A percentile compares a stretch with the other conserved stretches of the same genome.
phyloP scores from a whole-genome alignment of 2,888 invertebrate genomes.

The Neuroscelio doddi region DNA sequence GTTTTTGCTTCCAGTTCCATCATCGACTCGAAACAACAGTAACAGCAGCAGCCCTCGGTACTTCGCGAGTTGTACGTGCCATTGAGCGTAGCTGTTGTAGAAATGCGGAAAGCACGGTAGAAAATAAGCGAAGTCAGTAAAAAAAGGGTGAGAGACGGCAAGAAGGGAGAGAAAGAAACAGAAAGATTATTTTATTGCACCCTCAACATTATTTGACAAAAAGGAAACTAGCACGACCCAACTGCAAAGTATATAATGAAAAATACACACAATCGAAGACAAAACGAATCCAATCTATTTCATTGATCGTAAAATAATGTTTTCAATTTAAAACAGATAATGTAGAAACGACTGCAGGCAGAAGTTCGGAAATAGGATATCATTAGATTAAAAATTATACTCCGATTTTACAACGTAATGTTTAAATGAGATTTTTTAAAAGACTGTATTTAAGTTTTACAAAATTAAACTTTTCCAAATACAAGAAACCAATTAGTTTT shows the following conservation, averaged over 20 bases:
- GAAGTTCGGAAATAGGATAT: too few species aligned
- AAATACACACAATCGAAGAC: slow-evolving; percentile 3
- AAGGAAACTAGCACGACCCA: background rate
- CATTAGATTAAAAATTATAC: too few species aligned
- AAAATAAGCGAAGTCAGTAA: slow-evolving; percentile 24
- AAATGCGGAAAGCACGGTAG: slow-evolving; percentile 31
- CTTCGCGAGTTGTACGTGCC: slow-evolving; percentile 36
- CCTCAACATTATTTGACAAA: slow-evolving; percentile 26
- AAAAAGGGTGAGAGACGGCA: slow-evolving; percentile 45
- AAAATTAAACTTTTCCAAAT: too few species aligned
- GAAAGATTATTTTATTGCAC: slow-evolving; percentile 31
- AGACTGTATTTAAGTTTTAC: too few species aligned
- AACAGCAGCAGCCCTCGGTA: slow-evolving; percentile 24
- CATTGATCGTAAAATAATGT: too few species aligned
- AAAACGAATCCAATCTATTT: too few species aligned
- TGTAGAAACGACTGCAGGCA: too few species aligned
- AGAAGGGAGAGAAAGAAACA: slow-evolving; percentile 12
- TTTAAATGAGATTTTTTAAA: too few species aligned
- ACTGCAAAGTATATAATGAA: background rate
- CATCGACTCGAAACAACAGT: slow-evolving; percentile 45
- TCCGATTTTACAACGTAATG: too few species aligned
- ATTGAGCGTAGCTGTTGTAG: slow-evolving; percentile 36
- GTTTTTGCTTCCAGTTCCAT: slow-evolving; percentile 38
- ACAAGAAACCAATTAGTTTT: too few species aligned
- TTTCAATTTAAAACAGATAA: too few species aligned